These are phyloP conservation scores for Pachyramphus minor DNA, from an alignment of 2,113 vertebrate species.

Conservation along the genomic window DNA sequence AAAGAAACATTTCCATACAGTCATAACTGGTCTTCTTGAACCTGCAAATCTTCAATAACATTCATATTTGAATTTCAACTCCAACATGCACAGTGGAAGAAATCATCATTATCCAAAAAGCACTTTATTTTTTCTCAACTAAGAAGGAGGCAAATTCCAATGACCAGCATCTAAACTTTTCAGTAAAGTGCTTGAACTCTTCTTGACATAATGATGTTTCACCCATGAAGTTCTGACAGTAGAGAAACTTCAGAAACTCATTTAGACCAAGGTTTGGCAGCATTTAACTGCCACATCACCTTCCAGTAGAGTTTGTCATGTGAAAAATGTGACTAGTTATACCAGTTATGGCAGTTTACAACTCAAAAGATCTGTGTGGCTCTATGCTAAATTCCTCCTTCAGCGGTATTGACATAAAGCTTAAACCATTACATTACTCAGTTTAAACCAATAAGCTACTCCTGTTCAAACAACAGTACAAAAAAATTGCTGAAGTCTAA, in stretches of 20 bases:
- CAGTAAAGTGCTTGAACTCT: background rate
- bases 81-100: background rate
- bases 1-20: background rate
- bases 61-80: background rate
- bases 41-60: background rate
- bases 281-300: background rate
- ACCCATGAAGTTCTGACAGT: background rate
- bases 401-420: background rate
- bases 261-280: background rate
- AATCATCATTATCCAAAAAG: background rate
- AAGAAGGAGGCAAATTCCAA: background rate
- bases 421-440: background rate
- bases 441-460: background rate
- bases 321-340: background rate
- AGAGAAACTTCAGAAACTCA: background rate
- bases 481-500: background rate
- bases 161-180: background rate
- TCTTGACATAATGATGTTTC: background rate
- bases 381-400: background rate
- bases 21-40: background rate
- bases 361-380: background rate
- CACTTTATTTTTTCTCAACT: background rate
- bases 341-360: constrained; percentile 1
- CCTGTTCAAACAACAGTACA: background rate
- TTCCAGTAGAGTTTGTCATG: background rate